These are phyloP conservation scores for Rhinophrynus dorsalis DNA, from an alignment of 2,797 vertebrate species.

Conservation along the genomic window DNA sequence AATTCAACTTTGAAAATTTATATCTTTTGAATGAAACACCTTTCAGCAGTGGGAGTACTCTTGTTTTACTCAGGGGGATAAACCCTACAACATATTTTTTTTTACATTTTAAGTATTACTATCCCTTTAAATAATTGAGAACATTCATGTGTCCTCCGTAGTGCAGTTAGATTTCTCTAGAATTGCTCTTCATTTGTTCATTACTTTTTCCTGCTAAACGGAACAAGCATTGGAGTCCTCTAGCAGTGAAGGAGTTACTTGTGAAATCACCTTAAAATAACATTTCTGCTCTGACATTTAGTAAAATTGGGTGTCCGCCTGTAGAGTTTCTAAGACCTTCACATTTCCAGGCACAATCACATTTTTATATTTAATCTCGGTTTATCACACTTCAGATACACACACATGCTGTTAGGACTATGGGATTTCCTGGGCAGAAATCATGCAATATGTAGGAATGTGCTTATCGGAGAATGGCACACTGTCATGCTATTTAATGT, in stretches of 20 bases:
- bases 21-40: too few species aligned
- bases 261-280: not conserved
- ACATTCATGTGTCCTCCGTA: too few species aligned
- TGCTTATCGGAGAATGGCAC: constrained; percentile 28
- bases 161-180: too few species aligned
- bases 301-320: not conserved
- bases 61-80: too few species aligned
- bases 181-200: too few species aligned
- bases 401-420: not conserved
- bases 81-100: too few species aligned
- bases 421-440: not conserved
- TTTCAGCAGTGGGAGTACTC: too few species aligned
- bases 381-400: constrained; percentile 16
- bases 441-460: not conserved
- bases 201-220: too few species aligned
- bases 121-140: too few species aligned
- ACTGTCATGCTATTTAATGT: constrained; percentile 10
- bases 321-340: not conserved
- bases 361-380: constrained; percentile 15
- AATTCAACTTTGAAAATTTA: too few species aligned
- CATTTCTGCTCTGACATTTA: not conserved
- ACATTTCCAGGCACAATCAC: not conserved
- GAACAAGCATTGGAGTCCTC: too few species aligned
- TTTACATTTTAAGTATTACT: too few species aligned
- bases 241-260: not conserved